Evolutionary conservation across 2,797 vertebrate genomes (phyloP), one percentile per base, ranked within the genome.

Genomic region (Enteromius afrohamiltoni): DNA sequence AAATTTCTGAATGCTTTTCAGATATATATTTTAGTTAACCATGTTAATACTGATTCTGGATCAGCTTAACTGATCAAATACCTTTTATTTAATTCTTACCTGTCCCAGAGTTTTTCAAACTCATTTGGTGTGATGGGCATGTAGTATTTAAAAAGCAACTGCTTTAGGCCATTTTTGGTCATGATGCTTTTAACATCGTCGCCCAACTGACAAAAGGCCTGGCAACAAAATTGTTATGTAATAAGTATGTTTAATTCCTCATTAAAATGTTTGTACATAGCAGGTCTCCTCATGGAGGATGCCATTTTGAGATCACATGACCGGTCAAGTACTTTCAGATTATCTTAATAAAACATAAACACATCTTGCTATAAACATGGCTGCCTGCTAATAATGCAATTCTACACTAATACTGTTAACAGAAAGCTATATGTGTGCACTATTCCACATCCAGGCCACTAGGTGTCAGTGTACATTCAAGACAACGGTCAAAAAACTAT

Each of bases 91-190:
- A 14, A 14, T 47, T 47, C 92, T 89, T 89, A 95, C 94, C 91
- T 92, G 75, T 83, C 62, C 93, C 95, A 96, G 26, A 96, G 92
- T 90, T 94, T 94, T 85, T 95, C 93, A 77, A 94, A 94, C 64
- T 94, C 93, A 75, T 89, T 88, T 0, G 86, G 87, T 1, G 92
- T 94, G 86, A 95, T 84, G 9, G 93, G 94, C 86, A 95, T 91
- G 60, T 84, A 90, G 70, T 91, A 95, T 10, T 91, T 89, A 0
- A 91, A 94, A 13, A 93, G 89, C 0, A 92, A 76, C 1, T 91
- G 92, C 86, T 90, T 93, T 49, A 95, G 40, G 47, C 94, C 92
- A 77, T 88, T 90, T 21, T 90, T 92, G 51, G 91, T 90, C 21
- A 94, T 84, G 49, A 94, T 89, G 80, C 82, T 87, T 14, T 93